These are phyloP conservation scores for Willisornis vidua DNA, from an alignment of 2,113 vertebrate species.

Conservation along the genomic window DNA sequence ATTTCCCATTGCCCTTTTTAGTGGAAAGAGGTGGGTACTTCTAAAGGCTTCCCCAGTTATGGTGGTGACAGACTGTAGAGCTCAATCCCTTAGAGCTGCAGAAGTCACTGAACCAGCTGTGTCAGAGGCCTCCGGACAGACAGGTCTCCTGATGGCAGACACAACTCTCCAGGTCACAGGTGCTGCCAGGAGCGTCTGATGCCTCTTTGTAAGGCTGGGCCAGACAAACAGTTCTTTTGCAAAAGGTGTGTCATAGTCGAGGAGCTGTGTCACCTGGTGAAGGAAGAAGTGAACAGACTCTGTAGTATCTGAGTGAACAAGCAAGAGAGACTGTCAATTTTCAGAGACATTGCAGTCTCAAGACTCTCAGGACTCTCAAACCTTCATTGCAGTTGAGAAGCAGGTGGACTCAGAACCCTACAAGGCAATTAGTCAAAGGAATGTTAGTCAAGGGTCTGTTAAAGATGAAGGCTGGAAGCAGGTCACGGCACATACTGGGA, in stretches of 20 bases:
- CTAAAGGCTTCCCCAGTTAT: background rate
- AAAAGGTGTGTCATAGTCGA: background rate
- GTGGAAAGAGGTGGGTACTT: background rate
- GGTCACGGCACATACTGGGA: background rate
- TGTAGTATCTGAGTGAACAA: background rate
- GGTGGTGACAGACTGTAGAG: background rate
- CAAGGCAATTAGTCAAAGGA: background rate
- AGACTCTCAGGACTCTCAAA: background rate
- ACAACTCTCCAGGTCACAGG: background rate
- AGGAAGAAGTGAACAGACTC: background rate
- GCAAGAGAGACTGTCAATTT: background rate
- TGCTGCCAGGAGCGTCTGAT: background rate
- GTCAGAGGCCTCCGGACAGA: background rate
- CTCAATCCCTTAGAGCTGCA: background rate
- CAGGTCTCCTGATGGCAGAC: background rate
- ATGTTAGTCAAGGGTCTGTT: background rate
- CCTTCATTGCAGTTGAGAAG: background rate
- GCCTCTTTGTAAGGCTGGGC: background rate
- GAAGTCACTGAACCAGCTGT: background rate
- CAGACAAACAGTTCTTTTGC: background rate
- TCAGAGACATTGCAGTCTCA: background rate
- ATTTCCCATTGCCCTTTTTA: background rate
- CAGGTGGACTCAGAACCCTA: background rate
- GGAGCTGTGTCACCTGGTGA: background rate
- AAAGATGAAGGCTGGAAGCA: background rate